These are phyloP conservation scores for Diploscapter pachys DNA, from an alignment of 1,140 invertebrate species.

Conservation along the genomic window DNA sequence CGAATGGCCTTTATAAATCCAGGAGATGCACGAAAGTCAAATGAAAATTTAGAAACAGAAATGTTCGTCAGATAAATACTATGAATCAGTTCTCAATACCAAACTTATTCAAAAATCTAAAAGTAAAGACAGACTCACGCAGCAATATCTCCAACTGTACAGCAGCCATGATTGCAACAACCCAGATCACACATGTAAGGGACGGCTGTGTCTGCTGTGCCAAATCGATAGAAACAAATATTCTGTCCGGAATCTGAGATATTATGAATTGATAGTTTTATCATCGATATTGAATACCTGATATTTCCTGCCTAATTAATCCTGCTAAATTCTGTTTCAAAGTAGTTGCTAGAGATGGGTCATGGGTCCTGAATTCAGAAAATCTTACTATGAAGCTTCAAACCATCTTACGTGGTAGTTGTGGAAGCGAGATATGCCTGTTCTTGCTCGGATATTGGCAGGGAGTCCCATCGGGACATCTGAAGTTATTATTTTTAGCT, in stretches of 20 bases:
- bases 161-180: slow-evolving; percentile 30
- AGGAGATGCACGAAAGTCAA: background rate
- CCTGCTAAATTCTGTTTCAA: slow-evolving; percentile 21
- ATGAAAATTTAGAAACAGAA: background rate
- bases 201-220: slow-evolving; percentile 11
- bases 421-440: slow-evolving; percentile 22
- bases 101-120: background rate
- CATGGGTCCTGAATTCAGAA: slow-evolving; percentile 3
- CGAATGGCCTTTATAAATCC: background rate
- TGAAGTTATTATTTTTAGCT: no score
- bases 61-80: no score
- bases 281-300: slow-evolving; percentile 9
- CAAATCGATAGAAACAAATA: slow-evolving; percentile 27
- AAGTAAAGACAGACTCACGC: slow-evolving; percentile 17
- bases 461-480: slow-evolving; percentile 27
- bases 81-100: no score
- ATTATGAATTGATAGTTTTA: slow-evolving; percentile 1
- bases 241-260: slow-evolving; percentile 21
- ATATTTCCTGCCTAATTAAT: slow-evolving; percentile 28
- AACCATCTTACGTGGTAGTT: slow-evolving; percentile 14
- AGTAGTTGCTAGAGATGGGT: slow-evolving; percentile 6
- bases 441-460: slow-evolving; percentile 29
- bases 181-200: slow-evolving; percentile 29
- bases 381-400: background rate
- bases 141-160: slow-evolving; percentile 25